These are phyloP conservation scores for Latrodectus hesperus DNA, from an alignment of 2,888 invertebrate genomes.

Conservation along the genomic window DNA sequence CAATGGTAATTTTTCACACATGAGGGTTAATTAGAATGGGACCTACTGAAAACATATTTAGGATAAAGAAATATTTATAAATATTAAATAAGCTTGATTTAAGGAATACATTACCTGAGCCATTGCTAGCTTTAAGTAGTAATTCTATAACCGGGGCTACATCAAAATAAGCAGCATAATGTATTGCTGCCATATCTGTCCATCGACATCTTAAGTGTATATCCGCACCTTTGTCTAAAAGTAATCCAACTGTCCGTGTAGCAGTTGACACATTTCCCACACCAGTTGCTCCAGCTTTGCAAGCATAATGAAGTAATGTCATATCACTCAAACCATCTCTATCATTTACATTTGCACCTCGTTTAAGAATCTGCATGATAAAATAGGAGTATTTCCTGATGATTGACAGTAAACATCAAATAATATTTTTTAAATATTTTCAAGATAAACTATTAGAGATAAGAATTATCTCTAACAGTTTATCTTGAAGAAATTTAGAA, in stretches of 20 bases:
- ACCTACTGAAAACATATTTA: not conserved
- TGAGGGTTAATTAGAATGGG: too few relatives aligned
- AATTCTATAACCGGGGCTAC: constrained; percentile 73
- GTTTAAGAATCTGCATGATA: constrained; percentile 74
- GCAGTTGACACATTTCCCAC: constrained; percentile 73
- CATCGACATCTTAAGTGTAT: constrained; percentile 76
- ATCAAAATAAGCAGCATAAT: constrained; percentile 78
- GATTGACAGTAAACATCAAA: too few relatives aligned
- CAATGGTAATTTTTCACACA: too few relatives aligned
- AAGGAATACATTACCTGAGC: constrained; percentile 35
- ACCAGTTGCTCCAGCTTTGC: constrained; percentile 77
- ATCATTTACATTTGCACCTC: constrained; percentile 77
- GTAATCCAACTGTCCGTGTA: constrained; percentile 72
- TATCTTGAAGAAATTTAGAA: too few relatives aligned
- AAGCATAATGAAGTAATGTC: constrained; percentile 77
- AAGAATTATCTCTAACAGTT: too few relatives aligned
- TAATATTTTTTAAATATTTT: too few relatives aligned
- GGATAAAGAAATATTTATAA: not conserved
- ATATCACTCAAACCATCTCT: constrained; percentile 77
- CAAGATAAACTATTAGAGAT: too few relatives aligned
- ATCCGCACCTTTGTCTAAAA: constrained; percentile 75
- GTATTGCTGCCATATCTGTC: constrained; percentile 78
- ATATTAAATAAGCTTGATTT: not conserved
- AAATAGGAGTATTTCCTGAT: not conserved
- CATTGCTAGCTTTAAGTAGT: constrained; percentile 65